Conservation (phyloP, 2,797 vertebrate species). For the Eulemur mongoz region DNA sequence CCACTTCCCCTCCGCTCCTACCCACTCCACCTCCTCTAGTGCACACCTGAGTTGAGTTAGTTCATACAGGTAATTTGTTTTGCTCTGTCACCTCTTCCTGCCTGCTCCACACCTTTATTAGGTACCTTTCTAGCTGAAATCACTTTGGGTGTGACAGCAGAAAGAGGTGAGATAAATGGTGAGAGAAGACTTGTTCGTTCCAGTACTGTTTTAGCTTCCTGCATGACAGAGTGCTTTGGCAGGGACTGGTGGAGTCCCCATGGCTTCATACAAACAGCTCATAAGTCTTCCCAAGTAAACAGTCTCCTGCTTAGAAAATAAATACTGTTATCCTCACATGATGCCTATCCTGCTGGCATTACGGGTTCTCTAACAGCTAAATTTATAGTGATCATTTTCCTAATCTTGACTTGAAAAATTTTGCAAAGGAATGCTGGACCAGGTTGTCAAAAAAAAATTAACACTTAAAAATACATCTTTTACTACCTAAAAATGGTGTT, state of each 20-base stretch:
- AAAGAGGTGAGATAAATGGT: background rate
- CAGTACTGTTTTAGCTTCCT: background rate
- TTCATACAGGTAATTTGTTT: background rate
- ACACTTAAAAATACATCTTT: background rate
- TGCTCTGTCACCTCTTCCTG: background rate
- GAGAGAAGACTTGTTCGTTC: background rate
- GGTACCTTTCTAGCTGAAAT: background rate
- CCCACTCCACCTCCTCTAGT: background rate
- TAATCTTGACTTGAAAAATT: conserved; percentile 23
- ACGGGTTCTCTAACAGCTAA: background rate
- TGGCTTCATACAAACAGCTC: background rate
- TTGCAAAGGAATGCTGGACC: background rate
- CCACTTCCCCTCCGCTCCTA: background rate
- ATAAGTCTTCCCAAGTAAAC: background rate
- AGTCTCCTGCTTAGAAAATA: background rate
- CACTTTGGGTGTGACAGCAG: background rate
- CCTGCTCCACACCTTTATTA: background rate
- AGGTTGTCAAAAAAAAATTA: background rate
- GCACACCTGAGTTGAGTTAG: background rate
- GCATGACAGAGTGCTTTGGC: background rate
- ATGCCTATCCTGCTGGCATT: background rate
- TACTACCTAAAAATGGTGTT: background rate
- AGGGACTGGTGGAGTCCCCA: background rate
- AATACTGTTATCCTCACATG: background rate
- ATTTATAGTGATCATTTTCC: background rate